Evolutionary conservation across 1,140 invertebrate species (phyloP).

Genomic region (Paramacrobiotus metropolitanus): DNA sequence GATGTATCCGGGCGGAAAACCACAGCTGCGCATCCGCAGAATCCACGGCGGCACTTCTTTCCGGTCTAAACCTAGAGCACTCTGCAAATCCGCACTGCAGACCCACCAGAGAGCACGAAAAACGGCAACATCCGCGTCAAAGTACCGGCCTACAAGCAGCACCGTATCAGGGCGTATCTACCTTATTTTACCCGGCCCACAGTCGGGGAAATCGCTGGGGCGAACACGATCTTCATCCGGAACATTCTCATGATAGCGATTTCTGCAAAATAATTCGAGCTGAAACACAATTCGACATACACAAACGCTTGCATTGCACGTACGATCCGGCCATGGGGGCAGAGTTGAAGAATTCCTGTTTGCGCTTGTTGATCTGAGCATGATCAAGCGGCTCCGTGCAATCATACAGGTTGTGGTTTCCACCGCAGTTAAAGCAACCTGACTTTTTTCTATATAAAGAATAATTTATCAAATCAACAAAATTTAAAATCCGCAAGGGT

Average conservation of each 20-base stretch:
- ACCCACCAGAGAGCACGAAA: not conserved
- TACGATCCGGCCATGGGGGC: not conserved
- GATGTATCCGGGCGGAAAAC: not conserved
- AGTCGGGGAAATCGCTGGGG: not conserved
- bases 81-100: not conserved
- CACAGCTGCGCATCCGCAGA: not conserved
- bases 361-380: not conserved
- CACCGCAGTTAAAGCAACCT: constrained; percentile 1
- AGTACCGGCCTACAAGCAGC: too few relatives aligned
- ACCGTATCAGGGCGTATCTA: too few relatives aligned
- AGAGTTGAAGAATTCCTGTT: not conserved
- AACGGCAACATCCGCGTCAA: too few relatives aligned
- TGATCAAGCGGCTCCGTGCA: not conserved
- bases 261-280: not conserved
- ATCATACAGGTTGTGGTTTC: not conserved
- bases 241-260: not conserved
- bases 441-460: not conserved
- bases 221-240: not conserved
- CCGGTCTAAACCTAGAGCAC: not conserved
- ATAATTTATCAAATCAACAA: not conserved
- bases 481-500: not conserved
- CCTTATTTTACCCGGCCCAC: not conserved
- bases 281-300: too few relatives aligned
- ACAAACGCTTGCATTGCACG: too few relatives aligned
- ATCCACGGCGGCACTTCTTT: not conserved